A percentile compares a stretch with the other conserved stretches of the same genome.
Evolutionary conservation across 1,140 invertebrate species (phyloP).

Genomic region (Apis laboriosa): DNA sequence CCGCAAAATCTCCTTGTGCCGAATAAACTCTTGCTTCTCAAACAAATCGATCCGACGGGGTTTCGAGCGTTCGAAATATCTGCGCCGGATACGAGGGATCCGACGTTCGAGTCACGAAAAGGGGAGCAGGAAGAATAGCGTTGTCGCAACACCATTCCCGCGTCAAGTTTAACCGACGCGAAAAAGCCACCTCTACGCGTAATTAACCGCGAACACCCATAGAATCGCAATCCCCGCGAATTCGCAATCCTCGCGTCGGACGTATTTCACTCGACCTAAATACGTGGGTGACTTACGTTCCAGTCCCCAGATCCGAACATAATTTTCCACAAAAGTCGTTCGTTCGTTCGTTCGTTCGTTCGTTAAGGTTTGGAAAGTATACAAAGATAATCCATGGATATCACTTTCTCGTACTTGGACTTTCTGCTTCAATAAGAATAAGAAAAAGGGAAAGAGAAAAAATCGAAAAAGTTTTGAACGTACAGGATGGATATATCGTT

Average conservation of each 20-base stretch:
- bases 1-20: too few species aligned
- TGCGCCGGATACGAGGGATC: constrained; percentile 30
- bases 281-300: not conserved
- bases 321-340: not conserved
- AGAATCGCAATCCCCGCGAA: not conserved
- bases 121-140: constrained; percentile 49
- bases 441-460: not conserved
- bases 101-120: constrained; percentile 50
- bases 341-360: not conserved
- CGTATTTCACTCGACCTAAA: constrained; percentile 14
- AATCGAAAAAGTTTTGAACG: not conserved
- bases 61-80: constrained; percentile 33
- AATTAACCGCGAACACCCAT: constrained; percentile 16
- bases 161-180: not conserved
- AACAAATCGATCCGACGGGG: too few species aligned
- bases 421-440: not conserved
- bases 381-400: not conserved
- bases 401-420: constrained; percentile 9
- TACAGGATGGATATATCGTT: not conserved
- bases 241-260: not conserved
- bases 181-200: not conserved
- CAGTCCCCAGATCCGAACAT: not conserved
- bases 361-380: constrained; percentile 21
- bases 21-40: too few species aligned
- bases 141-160: constrained; percentile 13